Evolutionary conservation across 1,140 invertebrate genomes (phyloP).

Genomic region (Saccostrea cuccullata): DNA sequence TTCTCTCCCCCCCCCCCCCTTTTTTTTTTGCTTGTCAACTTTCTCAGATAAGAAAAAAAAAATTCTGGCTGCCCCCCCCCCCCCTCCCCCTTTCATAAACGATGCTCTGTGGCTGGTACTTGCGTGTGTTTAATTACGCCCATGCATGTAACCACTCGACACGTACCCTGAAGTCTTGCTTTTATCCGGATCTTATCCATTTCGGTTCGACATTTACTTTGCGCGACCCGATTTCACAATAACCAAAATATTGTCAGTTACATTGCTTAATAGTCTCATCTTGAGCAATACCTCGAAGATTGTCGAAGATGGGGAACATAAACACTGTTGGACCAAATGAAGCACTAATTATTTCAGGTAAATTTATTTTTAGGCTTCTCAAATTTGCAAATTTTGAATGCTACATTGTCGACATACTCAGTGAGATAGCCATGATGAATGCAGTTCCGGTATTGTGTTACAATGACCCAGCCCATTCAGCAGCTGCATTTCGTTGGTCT

Average conservation of each 20-base stretch:
- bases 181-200: background rate
- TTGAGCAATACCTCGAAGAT: constrained; percentile 3
- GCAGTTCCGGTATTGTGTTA: background rate
- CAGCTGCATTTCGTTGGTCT: background rate
- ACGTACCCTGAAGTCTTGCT: background rate
- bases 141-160: too few relatives aligned
- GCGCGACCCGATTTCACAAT: constrained; percentile 11
- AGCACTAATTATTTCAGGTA: constrained; percentile 97
- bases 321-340: constrained; percentile 97
- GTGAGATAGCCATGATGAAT: too few relatives aligned
- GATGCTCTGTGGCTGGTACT: too few relatives aligned
- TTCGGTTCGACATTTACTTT: background rate
- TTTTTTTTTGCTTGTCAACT: too few relatives aligned
- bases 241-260: background rate
- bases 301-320: constrained; percentile 92
- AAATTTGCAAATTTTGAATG: background rate
- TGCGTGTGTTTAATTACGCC: too few relatives aligned
- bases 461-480: background rate
- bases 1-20: too few relatives aligned
- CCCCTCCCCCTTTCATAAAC: too few relatives aligned
- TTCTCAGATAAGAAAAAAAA: too few relatives aligned
- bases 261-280: constrained; percentile 13
- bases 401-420: background rate
- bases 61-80: too few relatives aligned
- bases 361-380: constrained; percentile 60